Base-by-base conservation (phyloP, 2,797 vertebrate genomes). In the Paedocypris micromegethes region DNA sequence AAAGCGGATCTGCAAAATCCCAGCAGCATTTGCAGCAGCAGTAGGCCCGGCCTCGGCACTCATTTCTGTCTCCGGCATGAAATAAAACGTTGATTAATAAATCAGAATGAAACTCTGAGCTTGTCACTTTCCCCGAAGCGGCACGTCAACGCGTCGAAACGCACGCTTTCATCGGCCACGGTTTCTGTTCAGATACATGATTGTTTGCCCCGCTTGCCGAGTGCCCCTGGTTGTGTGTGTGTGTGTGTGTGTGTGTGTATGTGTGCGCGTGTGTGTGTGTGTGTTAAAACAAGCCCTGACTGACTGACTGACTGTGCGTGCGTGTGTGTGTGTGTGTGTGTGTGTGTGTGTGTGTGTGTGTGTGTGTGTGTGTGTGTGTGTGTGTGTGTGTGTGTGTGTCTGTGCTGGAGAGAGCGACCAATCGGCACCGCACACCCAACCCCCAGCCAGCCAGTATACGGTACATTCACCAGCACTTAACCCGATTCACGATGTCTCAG, bases 261-360 rank as follows among this genome's bases (percentile, higher is more conserved):
- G 72, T 52, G 68, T 85, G 88, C 88, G 23, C 23, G 23, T 23
- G 23, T 23, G 67, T 41, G 58, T 54, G 66, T 45, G 72, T 52
- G 68, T 85, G 88, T 88, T 91, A 88, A 89, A 89, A 88, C 87
- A 86, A 90, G 86, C 88, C 86, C 81, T 82, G 86, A 79, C 88
- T 78, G 86, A 79, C 81, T 84, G 54, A 3, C 37, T 66, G 48
- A 23, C 23, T 5, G 46, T 3, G 39, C 49, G 58, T 54, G 47
- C 8, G 61, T 52, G 58, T 44, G 59, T 57, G 68, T 43, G 58
- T 38, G 68, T 44, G 58, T 52, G 59, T 59, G 81, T 85, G 85
- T 82, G 68, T 48, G 66, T 45, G 72, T 52, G 68, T 85, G 88
- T 88, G 59, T 45, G 72, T 52, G 68, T 85, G 88, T 88, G 23